Evolutionary conservation across 2,888 invertebrate species (phyloP), one percentile per base, ranked within the genome.

Genomic region (Epistrophe eligans): DNA sequence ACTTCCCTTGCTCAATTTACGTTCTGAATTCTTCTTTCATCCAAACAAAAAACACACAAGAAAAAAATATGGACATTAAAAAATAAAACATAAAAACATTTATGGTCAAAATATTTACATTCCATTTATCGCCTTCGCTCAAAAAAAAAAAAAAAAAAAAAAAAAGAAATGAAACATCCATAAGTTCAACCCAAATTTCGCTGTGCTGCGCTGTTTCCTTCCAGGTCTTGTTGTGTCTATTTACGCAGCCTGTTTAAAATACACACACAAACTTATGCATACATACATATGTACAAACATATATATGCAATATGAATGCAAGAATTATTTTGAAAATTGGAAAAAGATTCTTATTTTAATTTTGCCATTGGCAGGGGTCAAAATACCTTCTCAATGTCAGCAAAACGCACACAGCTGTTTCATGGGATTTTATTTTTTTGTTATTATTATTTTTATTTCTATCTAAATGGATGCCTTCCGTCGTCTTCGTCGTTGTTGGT

Each of bases 301-400:
- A 38, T 8, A 11, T 24, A 15, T 52, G 24, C 15, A 15, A 40
- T 19, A 28, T 66, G 48, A 13, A 66, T 35, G 4, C 50, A 35
- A n/a, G 50, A 67, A 48, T 48, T 50, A 67, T 67, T 70, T 55
- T 50, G 11, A 70, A 70, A 79, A 83, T 67, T 79, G 72, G 73
- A 60, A 79, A 66, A 58, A 66, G 66, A 71, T 72, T 50, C 70
- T 67, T 70, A 67, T 57, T 77, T 62, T 28, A 38, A 74, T 62
- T 74, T 74, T 52, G 66, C 77, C 52, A 43, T 60, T 72, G 71
- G 64, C 71, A 60, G 77, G 60, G 84, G 80, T 84, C 80, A 84
- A 84, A 71, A 81, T 77, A 80, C 84, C 77, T 72, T 71, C 71
- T 66, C 84, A 84, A 84, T 84, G 81, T 77, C 84, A 77, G 77